Conservation (phyloP, 2,113 vertebrate genomes). For the Cochlearius cochlearius region DNA sequence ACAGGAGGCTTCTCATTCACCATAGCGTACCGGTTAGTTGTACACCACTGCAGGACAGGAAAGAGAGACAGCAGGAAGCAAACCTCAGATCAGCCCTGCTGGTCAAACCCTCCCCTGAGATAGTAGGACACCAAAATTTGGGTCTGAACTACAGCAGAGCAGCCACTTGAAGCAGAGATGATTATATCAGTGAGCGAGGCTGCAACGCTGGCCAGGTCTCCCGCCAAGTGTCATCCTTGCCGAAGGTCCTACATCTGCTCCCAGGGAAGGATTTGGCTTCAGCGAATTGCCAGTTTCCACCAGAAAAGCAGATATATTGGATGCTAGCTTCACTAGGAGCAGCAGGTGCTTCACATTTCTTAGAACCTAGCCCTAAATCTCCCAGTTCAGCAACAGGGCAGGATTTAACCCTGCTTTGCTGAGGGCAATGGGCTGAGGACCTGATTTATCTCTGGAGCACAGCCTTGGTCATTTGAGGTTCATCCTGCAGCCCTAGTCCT, state of each 20-base stretch:
- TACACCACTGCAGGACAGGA: not conserved
- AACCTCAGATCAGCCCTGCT: not conserved
- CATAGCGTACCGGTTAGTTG: fast-evolving
- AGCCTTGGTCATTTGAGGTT: not conserved
- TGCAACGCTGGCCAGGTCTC: not conserved
- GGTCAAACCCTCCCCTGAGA: not conserved
- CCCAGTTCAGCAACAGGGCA: not conserved
- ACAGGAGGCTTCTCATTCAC: not conserved
- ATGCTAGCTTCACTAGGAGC: not conserved
- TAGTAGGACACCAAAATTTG: not conserved
- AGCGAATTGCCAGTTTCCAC: not conserved
- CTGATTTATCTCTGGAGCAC: not conserved
- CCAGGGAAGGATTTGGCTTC: not conserved
- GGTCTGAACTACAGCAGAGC: not conserved
- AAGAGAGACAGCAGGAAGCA: not conserved
- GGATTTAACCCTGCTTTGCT: not conserved
- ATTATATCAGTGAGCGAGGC: not conserved
- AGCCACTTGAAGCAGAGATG: not conserved
- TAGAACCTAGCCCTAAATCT: not conserved
- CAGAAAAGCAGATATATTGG: not conserved
- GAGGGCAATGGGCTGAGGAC: not conserved
- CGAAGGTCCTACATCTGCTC: not conserved
- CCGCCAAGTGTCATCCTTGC: not conserved
- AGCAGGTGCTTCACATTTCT: not conserved
- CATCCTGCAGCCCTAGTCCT: not conserved